A percentile compares a stretch with the other conserved stretches of the same genome.
Evolutionary conservation across 2,888 invertebrate species (phyloP).

Genomic region (Lomographa bimaculata): DNA sequence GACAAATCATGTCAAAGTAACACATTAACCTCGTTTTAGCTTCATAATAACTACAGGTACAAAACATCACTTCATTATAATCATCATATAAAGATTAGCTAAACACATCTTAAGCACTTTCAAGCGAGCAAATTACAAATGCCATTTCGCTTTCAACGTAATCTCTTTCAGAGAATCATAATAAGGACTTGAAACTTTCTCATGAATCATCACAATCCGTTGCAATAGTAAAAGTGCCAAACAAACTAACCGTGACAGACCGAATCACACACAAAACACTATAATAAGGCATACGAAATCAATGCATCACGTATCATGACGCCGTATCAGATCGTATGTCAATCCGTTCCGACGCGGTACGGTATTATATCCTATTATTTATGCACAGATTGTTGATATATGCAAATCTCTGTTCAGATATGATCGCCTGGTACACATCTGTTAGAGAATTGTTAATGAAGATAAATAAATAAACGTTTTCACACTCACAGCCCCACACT

Average conservation of each 20-base stretch:
- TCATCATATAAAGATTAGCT: too few species aligned
- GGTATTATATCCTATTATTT: slow-evolving; percentile 42
- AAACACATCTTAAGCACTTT: too few species aligned
- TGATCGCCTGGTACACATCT: slow-evolving; percentile 21
- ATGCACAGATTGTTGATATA: slow-evolving; percentile 43
- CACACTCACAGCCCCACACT: too few species aligned
- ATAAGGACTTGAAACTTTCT: slow-evolving; percentile 28
- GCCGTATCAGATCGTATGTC: slow-evolving; percentile 47
- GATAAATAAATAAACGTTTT: too few species aligned
- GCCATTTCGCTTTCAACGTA: slow-evolving; percentile 19
- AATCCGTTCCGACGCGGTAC: slow-evolving; percentile 39
- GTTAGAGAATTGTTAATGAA: slow-evolving; percentile 6
- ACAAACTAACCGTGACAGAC: slow-evolving; percentile 32
- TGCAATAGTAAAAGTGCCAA: slow-evolving; percentile 24
- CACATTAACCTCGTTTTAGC: too few species aligned
- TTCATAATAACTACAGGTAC: too few species aligned
- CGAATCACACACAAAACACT: slow-evolving; percentile 34
- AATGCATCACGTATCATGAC: slow-evolving; percentile 44
- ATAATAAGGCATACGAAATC: slow-evolving; percentile 45
- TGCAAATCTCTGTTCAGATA: slow-evolving; percentile 31
- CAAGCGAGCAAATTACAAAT: slow-evolving; percentile 13
- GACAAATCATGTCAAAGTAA: too few species aligned
- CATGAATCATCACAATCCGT: slow-evolving; percentile 25
- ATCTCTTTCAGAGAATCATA: slow-evolving; percentile 19
- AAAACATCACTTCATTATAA: too few species aligned